phyloP scores from a whole-genome alignment of 2,888 invertebrate genomes.

The Electrophaes corylata region DNA sequence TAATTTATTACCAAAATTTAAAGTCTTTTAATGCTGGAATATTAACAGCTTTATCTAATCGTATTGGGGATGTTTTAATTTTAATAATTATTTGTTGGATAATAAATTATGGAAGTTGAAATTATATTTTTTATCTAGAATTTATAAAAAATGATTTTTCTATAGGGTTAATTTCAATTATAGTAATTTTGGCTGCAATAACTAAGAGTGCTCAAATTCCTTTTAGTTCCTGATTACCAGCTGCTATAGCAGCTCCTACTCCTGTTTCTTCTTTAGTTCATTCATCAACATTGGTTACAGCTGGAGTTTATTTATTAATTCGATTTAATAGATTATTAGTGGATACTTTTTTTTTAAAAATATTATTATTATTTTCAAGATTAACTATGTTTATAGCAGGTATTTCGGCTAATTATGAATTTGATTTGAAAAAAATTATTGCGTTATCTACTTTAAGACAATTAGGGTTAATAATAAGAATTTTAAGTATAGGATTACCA shows the following conservation, averaged over 20 bases:
- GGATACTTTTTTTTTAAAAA: constrained; percentile 64
- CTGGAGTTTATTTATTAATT: constrained; percentile 89
- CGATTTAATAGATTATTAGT: constrained; percentile 85
- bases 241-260: constrained; percentile 90
- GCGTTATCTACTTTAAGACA: constrained; percentile 91
- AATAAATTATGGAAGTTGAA: constrained; percentile 82
- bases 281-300: constrained; percentile 91
- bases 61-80: constrained; percentile 88
- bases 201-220: constrained; percentile 93
- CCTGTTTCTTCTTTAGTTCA: constrained; percentile 90
- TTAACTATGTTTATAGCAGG: constrained; percentile 86
- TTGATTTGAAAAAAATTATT: constrained; percentile 91
- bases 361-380: constrained; percentile 82
- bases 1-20: constrained; percentile 88
- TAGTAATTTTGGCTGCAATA: constrained; percentile 84
- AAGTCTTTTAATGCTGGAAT: constrained; percentile 89
- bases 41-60: constrained; percentile 89
- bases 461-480: constrained; percentile 89
- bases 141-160: constrained; percentile 72
- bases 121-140: constrained; percentile 81
- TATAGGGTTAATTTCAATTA: constrained; percentile 69
- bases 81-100: constrained; percentile 85
- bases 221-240: constrained; percentile 90
- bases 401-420: constrained; percentile 85
- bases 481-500: constrained; percentile 81